Conservation (phyloP, 2,888 invertebrate species). For the Atherix ibis region DNA sequence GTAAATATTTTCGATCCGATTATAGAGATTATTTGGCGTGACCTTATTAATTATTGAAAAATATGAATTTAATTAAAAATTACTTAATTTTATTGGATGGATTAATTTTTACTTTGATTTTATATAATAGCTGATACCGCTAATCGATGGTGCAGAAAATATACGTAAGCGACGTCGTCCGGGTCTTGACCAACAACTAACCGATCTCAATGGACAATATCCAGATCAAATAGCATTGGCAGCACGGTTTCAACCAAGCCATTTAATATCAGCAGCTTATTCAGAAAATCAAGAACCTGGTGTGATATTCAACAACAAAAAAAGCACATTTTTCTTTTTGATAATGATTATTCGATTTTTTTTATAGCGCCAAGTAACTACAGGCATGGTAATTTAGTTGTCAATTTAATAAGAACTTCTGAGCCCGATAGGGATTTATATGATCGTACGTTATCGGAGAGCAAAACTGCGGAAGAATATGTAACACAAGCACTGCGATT, state of each 20-base stretch:
- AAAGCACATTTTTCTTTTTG: not conserved
- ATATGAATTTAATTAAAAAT: too few species aligned
- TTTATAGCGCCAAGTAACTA: conserved; percentile 9
- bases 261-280: conserved; percentile 12
- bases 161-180: conserved; percentile 20
- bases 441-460: conserved; percentile 13
- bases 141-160: conserved; percentile 12
- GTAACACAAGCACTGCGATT: conserved; percentile 29
- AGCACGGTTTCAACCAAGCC: conserved; percentile 17
- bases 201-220: conserved; percentile 16
- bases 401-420: conserved; percentile 19
- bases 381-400: conserved; percentile 21
- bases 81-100: too few species aligned
- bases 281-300: conserved; percentile 14
- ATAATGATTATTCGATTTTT: not conserved
- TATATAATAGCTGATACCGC: conserved; percentile 10
- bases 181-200: conserved; percentile 9
- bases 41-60: too few species aligned
- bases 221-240: conserved; percentile 25
- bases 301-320: conserved; percentile 1
- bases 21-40: too few species aligned
- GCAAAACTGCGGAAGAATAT: conserved; percentile 29
- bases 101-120: too few species aligned
- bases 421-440: not conserved
- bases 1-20: too few species aligned